These are phyloP conservation scores for Anabas testudineus DNA, from an alignment of 2,797 vertebrate species.

Conservation along the genomic window DNA sequence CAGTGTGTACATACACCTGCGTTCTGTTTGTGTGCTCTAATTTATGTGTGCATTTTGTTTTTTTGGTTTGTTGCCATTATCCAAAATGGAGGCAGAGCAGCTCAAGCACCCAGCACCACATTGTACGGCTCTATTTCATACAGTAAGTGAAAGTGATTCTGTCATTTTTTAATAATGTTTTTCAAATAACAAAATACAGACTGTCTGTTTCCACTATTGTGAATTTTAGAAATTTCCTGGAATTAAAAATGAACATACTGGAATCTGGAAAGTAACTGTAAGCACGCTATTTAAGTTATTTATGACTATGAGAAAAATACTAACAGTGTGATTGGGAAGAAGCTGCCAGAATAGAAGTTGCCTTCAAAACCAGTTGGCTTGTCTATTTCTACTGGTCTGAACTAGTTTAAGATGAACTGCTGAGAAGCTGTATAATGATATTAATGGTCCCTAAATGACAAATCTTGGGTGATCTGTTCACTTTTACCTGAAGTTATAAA, in stretches of 20 bases:
- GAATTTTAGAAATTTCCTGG: no score
- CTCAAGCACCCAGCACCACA: constrained; percentile 20
- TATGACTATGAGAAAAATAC: no score
- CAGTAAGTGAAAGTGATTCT: constrained; percentile 61
- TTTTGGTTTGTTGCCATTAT: neutral
- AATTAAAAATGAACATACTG: neutral
- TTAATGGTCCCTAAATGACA: neutral
- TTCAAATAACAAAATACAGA: neutral
- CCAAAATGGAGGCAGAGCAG: constrained; percentile 57
- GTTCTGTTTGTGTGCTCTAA: constrained; percentile 3
- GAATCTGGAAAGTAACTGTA: neutral
- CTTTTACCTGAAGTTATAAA: no score
- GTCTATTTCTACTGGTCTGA: neutral
- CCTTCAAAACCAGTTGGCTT: neutral
- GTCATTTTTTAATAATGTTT: neutral
- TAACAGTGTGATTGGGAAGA: no score
- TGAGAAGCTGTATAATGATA: neutral
- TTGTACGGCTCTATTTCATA: constrained; percentile 14
- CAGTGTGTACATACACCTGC: constrained; percentile 26
- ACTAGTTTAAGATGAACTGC: no score
- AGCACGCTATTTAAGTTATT: no score
- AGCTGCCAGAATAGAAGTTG: no score
- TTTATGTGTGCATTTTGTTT: constrained; percentile 6
- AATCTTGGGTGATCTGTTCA: no score
- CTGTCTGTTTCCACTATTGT: neutral